phyloP scores from a whole-genome alignment of 2,888 invertebrate species.

The Diadegma fenestrale region DNA sequence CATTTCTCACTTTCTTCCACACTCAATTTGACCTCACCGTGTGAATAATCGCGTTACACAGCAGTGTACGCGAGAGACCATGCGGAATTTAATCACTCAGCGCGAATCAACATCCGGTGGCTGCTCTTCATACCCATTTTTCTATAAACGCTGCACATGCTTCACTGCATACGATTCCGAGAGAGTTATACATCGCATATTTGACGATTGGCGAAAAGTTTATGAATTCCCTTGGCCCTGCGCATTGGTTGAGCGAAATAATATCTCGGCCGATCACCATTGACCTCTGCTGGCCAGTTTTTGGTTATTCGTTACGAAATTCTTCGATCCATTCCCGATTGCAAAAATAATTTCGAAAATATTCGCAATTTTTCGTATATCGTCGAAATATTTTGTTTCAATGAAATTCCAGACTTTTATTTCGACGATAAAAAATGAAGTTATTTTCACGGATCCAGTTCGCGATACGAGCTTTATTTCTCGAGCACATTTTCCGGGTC shows the following conservation, averaged over 20 bases:
- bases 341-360: not conserved
- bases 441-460: too few species aligned
- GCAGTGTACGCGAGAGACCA: constrained; percentile 32
- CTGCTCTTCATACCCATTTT: constrained; percentile 7
- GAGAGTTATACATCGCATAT: constrained; percentile 28
- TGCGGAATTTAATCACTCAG: constrained; percentile 79
- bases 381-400: not conserved
- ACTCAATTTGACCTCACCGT: constrained; percentile 49
- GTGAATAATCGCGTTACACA: constrained; percentile 41
- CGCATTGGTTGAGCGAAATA: not conserved
- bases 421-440: constrained; percentile 43
- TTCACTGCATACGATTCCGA: constrained; percentile 17
- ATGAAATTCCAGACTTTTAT: constrained; percentile 12
- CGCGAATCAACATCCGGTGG: constrained; percentile 62
- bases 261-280: constrained; percentile 3
- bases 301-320: not conserved
- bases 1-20: constrained; percentile 55
- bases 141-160: not conserved
- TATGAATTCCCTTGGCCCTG: not conserved
- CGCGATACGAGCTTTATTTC: too few species aligned
- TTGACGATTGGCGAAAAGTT: constrained; percentile 12
- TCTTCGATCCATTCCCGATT: too few species aligned
- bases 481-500: too few species aligned
- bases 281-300: not conserved
- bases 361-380: constrained; percentile 12